phyloP scores from a whole-genome alignment of 2,113 vertebrate species.

The Thomomys bottae region DNA sequence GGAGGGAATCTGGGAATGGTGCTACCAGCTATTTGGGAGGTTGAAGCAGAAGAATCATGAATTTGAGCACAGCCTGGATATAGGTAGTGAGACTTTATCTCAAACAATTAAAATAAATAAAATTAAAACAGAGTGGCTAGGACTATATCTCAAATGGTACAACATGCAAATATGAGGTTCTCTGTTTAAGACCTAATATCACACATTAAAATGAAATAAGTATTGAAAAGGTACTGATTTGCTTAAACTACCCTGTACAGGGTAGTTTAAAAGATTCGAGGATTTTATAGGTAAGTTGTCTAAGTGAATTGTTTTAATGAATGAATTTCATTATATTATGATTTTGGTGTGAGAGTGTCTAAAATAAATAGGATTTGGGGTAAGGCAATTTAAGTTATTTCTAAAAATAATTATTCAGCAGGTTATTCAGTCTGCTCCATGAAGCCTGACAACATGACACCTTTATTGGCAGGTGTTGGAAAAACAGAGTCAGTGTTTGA shows the following conservation, averaged over 20 bases:
- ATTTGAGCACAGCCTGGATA: background rate
- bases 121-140: background rate
- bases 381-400: conserved; percentile 56
- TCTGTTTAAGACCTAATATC: too few species aligned
- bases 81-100: too few species aligned
- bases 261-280: background rate
- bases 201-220: too few species aligned
- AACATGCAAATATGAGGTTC: too few species aligned
- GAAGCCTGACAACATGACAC: background rate
- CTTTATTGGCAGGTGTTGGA: conserved; percentile 65
- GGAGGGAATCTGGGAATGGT: background rate
- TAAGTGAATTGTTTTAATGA: conserved; percentile 13
- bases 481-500: background rate
- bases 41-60: background rate
- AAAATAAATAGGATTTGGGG: conserved; percentile 38
- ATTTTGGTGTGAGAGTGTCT: background rate
- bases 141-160: too few species aligned
- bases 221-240: conserved; percentile 4
- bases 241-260: background rate
- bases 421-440: background rate
- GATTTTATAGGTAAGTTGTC: background rate
- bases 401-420: conserved; percentile 9
- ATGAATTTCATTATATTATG: conserved; percentile 16
- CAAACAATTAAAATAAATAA: background rate
- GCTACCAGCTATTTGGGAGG: background rate